Base-by-base conservation (phyloP, 2,797 vertebrate genomes). In the Pseudocheirus occidentalis region DNA sequence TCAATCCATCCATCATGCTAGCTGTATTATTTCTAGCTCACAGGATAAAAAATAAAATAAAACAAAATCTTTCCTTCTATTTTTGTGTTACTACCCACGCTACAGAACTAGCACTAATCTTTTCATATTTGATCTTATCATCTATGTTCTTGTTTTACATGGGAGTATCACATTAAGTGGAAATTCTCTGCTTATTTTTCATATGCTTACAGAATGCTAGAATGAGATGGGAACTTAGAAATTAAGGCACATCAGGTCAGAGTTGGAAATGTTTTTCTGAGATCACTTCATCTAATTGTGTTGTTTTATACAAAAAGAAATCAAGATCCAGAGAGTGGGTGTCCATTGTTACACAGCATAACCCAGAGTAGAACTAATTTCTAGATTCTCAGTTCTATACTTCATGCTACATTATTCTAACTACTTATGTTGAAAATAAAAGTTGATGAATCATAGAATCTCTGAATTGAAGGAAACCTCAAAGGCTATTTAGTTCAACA, bases 1-100 rank as follows among this genome's bases (percentile, higher is more conserved):
- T 92, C 81, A 73, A 57, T 90, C 50, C n/a, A 96, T 97, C 94
- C 54, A 96, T 98, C 95, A 96, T 4, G 93, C 31, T 1, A 3
- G 54, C 54, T 92, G 73, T 93, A 91, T 97, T 96, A 95, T 93
- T 95, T 29, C 92, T 95, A 95, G 73, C 53, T 94, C 56, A 46
- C 62, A 92, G n/a, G 73, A 95, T 53, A 95, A 46, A 40, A 81
- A 46, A 81, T 81, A 46, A 81, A 81, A 81, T 46, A 81, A 81
- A 81, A 46, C n/a, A 81, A 81, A 81, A 73, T 73, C 62, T 5
- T 73, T 28, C 24, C 90, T 97, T 95, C 13, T 54, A n/a, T 92
- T 93, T 90, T 90, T 95, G n/a, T 93, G 81, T 4, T 62, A 54
- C 53, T 90, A 29, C 29, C 50, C 52, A 90, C 7, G 34, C 53